Base-by-base conservation (phyloP, 2,797 vertebrate species). In the Nasua narica region DNA sequence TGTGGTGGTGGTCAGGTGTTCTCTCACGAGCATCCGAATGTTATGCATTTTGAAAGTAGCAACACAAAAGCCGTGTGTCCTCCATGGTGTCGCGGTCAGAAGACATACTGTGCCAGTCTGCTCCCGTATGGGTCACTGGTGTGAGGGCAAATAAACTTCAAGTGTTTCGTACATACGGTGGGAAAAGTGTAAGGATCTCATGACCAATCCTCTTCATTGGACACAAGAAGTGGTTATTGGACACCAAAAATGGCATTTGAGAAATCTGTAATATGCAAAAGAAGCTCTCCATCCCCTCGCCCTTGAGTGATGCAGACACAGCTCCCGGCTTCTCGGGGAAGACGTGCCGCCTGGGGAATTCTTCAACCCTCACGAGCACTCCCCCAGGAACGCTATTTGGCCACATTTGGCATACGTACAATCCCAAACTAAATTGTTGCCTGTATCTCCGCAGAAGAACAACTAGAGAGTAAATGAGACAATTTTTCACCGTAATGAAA, bases 301-400 rank as follows among this genome's bases (percentile, higher is more conserved):
- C 46, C 12, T 65, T 23, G n/a, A 65, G 35, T 60, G 67, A 35
- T 2, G 3, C 5, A 9, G 16, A 13, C 19, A 25, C 7, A 5
- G 50, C 43, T 52, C 65, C 16, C 9, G 50, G 5, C 40, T 12
- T 48, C 29, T 29, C 21, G 1, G 16, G 25, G 35, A 79, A 90
- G 18, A 23, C 27, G 1, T 43, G 19, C 8, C 8, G 14, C 27
- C 14, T 19, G 29, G 10, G 0, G 0, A 9, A 19, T 16, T 9
- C 76, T 14, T 19, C 50, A 27, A 5, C 9, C 37, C 15, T 69
- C 48, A 43, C 2, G 16, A 18, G 67, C 7, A 2, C 13, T 19
- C 48, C 52, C 16, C 16, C 5, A 56, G 29, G 37, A 56, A 35
- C 16, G 43, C 19, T 2, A 29, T 37, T 15, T 32, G 74, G 74